Evolutionary conservation across 2,113 vertebrate genomes (phyloP).

Genomic region (Patagioenas fasciata): DNA sequence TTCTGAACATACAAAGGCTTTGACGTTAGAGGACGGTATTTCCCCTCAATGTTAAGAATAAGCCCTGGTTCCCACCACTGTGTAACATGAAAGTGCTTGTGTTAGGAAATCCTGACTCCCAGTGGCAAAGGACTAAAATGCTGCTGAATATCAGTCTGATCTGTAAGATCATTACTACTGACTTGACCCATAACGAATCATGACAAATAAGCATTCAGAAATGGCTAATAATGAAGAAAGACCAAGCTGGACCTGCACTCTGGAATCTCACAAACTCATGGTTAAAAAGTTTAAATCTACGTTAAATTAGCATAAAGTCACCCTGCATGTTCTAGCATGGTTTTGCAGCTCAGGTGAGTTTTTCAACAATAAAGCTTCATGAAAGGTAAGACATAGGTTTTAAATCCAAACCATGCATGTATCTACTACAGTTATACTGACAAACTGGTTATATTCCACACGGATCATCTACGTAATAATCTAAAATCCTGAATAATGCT

Average conservation of each 20-base stretch:
- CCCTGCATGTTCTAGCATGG: not conserved
- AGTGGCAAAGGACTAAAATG: not conserved
- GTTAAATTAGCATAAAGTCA: not conserved
- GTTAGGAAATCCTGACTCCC: slow-evolving; percentile 48
- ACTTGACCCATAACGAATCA: fast-evolving
- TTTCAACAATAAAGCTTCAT: not conserved
- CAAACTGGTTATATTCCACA: not conserved
- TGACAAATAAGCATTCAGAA: not conserved
- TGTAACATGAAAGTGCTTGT: not conserved
- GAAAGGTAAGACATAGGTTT: not conserved
- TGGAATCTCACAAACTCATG: not conserved
- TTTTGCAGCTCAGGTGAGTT: not conserved
- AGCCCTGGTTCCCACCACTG: not conserved
- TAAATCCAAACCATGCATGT: not conserved
- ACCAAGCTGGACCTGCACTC: not conserved
- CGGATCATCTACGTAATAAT: not conserved
- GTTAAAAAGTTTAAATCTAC: not conserved
- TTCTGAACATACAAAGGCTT: not conserved
- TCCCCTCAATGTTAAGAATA: not conserved
- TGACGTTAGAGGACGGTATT: not conserved
- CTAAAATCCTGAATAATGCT: not conserved
- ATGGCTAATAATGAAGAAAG: not conserved
- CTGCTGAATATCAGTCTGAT: not conserved
- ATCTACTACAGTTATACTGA: not conserved
- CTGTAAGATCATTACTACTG: not conserved